Conservation (phyloP, 1,140 invertebrate species). For the Drosophila miranda region DNA sequence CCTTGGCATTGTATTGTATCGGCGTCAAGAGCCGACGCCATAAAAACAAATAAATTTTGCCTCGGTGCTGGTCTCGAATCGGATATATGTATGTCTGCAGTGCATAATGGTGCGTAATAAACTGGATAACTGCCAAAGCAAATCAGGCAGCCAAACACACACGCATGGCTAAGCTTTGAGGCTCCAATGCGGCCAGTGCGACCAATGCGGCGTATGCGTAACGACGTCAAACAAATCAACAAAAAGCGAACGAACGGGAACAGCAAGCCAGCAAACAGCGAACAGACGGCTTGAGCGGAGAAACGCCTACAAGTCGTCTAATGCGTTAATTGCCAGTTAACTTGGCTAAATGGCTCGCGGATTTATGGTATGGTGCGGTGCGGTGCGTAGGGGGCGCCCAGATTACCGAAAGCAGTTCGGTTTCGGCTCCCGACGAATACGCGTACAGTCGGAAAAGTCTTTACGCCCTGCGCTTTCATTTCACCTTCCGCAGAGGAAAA, state of each 20-base stretch:
- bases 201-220: conserved; percentile 63
- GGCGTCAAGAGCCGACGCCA: conserved; percentile 39
- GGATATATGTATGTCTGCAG: conserved; percentile 21
- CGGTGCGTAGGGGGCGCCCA: conserved; percentile 22
- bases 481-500: conserved; percentile 10
- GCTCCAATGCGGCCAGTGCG: conserved; percentile 28
- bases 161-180: conserved; percentile 51
- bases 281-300: conserved; percentile 42
- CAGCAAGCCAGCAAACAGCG: conserved; percentile 34
- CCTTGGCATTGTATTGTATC: conserved; percentile 69
- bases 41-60: conserved; percentile 25
- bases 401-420: no score
- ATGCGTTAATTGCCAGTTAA: conserved; percentile 76
- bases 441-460: background rate
- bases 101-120: conserved; percentile 76
- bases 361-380: conserved; percentile 31
- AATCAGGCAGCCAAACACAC: conserved; percentile 45
- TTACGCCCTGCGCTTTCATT: conserved; percentile 39
- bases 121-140: conserved; percentile 50
- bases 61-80: conserved; percentile 15
- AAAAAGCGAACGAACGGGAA: conserved; percentile 3
- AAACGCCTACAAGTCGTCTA: conserved; percentile 55
- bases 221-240: conserved; percentile 54
- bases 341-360: conserved; percentile 68
- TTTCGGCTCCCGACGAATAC: background rate